These are phyloP conservation scores for Nasonia longicornis DNA, from an alignment of 1,140 invertebrate genomes.

Conservation along the genomic window DNA sequence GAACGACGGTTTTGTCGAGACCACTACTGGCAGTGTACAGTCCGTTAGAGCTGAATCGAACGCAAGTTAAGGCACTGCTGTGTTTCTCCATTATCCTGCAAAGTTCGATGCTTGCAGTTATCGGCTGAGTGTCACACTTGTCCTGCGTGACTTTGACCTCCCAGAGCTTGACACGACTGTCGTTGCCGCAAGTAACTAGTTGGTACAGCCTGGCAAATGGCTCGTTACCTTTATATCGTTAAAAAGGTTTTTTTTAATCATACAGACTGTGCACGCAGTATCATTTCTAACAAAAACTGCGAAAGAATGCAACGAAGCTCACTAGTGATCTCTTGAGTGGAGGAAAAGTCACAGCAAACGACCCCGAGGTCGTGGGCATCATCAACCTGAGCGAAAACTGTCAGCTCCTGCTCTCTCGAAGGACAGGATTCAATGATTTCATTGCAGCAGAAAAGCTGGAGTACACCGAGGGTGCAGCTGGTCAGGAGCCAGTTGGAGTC, in stretches of 20 bases:
- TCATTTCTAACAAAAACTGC: background rate
- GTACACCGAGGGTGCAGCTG: constrained; percentile 75
- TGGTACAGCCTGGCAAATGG: constrained; percentile 70
- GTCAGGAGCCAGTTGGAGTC: constrained; percentile 77
- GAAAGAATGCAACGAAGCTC: constrained; percentile 11
- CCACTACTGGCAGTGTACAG: constrained; percentile 75
- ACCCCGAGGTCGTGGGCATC: constrained; percentile 84
- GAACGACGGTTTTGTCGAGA: constrained; percentile 77
- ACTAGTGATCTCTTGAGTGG: constrained; percentile 57
- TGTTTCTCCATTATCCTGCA: constrained; percentile 62
- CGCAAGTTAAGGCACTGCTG: constrained; percentile 72
- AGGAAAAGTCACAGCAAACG: constrained; percentile 75
- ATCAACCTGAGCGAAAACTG: constrained; percentile 65
- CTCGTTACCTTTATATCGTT: constrained; percentile 57
- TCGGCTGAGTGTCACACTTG: constrained; percentile 53
- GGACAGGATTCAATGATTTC: constrained; percentile 64
- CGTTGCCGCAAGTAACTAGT: constrained; percentile 79
- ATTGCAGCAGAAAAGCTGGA: constrained; percentile 75
- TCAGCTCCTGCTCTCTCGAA: constrained; percentile 61
- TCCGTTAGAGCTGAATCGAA: constrained; percentile 74
- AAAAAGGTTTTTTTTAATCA: background rate
- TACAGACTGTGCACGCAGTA: background rate
- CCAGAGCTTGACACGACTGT: constrained; percentile 82
- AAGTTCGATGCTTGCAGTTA: constrained; percentile 54
- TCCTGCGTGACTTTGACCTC: constrained; percentile 67